Conservation (phyloP, 2,113 vertebrate genomes). For the Tichodroma muraria region DNA sequence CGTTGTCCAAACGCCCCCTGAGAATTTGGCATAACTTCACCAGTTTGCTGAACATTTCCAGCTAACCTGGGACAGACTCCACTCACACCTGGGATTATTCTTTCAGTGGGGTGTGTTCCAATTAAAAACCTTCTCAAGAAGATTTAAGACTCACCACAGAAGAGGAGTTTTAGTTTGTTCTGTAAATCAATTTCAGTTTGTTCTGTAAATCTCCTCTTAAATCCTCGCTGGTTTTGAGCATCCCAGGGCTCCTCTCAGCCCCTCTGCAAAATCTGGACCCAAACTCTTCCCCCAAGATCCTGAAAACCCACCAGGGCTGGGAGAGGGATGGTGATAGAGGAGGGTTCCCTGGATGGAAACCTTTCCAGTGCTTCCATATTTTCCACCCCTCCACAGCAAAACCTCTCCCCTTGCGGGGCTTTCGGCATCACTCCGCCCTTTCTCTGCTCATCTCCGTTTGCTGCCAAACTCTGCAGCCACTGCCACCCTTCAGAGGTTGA, state of each 20-base stretch:
- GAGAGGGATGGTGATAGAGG: background rate
- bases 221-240: background rate
- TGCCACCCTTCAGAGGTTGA: background rate
- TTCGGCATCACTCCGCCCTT: background rate
- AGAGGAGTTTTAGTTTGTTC: background rate
- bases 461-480: background rate
- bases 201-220: background rate
- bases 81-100: background rate
- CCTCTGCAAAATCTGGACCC: background rate
- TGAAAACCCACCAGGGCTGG: background rate
- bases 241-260: background rate
- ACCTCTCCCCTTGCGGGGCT: background rate
- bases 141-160: background rate
- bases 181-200: background rate
- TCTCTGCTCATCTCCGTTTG: background rate
- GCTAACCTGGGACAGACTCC: background rate
- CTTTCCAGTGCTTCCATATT: background rate
- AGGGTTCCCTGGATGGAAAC: background rate
- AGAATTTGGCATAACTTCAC: background rate
- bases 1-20: rapidly evolving
- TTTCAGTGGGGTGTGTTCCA: background rate
- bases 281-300: background rate
- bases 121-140: background rate
- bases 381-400: background rate
- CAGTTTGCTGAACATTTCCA: background rate